phyloP scores from a whole-genome alignment of 2,113 vertebrate genomes.

The Strix aluco region DNA sequence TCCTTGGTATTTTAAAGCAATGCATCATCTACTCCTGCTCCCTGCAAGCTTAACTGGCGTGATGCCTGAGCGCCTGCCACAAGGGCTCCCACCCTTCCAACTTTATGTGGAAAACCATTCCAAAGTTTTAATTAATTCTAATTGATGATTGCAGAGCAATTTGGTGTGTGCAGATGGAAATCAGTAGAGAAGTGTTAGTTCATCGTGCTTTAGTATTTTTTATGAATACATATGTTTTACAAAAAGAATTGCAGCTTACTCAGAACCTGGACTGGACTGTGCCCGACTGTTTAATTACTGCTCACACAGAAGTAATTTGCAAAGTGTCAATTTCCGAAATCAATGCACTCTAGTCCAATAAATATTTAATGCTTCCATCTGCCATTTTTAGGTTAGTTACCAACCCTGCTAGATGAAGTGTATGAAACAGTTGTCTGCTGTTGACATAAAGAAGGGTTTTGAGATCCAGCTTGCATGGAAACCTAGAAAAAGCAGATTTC shows the following conservation, averaged over 20 bases:
- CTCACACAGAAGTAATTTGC: constrained; percentile 46
- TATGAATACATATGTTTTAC: constrained; percentile 33
- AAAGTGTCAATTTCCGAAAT: constrained; percentile 56
- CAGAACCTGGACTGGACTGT: constrained; percentile 43
- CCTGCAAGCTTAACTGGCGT: neutral
- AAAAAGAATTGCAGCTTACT: constrained; percentile 35
- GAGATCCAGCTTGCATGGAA: constrained; percentile 12
- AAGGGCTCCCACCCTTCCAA: neutral
- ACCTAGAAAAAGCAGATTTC: neutral
- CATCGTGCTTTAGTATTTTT: neutral
- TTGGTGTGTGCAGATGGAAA: constrained; percentile 32
- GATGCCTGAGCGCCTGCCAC: neutral
- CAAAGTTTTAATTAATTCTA: constrained; percentile 37
- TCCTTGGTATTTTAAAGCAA: neutral
- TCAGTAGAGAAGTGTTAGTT: neutral
- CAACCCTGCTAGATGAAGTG: neutral
- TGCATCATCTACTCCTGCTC: neutral
- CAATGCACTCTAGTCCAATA: constrained; percentile 45
- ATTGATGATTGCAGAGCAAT: constrained; percentile 1
- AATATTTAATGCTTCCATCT: constrained; percentile 70
- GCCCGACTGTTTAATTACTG: constrained; percentile 49
- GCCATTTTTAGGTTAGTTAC: constrained; percentile 35
- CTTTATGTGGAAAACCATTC: neutral
- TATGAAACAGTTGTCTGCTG: constrained; percentile 31
- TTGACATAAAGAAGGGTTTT: constrained; percentile 25